These are phyloP conservation scores for Listrodromus nycthemerus DNA, from an alignment of 2,888 invertebrate species.

Conservation along the genomic window DNA sequence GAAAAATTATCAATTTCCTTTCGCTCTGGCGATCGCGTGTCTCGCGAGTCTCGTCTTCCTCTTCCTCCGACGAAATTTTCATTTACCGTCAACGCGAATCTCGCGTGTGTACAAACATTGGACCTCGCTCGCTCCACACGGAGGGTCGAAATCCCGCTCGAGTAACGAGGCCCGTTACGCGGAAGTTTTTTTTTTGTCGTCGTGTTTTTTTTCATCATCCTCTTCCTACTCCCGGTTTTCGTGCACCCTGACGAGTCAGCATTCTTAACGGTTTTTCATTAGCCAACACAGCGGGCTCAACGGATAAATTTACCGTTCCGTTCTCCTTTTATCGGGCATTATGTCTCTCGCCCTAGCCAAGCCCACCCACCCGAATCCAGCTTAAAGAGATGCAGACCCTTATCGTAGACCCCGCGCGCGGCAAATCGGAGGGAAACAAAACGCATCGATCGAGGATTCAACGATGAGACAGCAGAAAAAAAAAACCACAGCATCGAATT, in stretches of 20 bases:
- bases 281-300: conserved; percentile 57
- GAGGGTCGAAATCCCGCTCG: neutral
- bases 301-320: conserved; percentile 33
- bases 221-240: neutral
- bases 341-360: neutral
- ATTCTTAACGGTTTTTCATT: conserved; percentile 63
- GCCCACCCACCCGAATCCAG: conserved; percentile 15
- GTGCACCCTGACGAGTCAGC: conserved; percentile 36
- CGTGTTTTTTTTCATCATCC: conserved; percentile 12
- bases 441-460: conserved; percentile 30
- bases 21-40: conserved; percentile 6
- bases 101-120: conserved; percentile 35
- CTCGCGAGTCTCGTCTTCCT: neutral
- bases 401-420: neutral
- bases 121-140: conserved; percentile 16
- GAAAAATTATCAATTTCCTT: conserved; percentile 66
- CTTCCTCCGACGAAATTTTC: neutral
- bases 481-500: conserved; percentile 56
- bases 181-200: conserved; percentile 11
- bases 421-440: conserved; percentile 1
- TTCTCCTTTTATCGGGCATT: neutral
- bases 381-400: conserved; percentile 15
- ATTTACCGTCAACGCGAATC: conserved; percentile 19
- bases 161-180: conserved; percentile 38
- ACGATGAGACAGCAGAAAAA: conserved; percentile 34